These are phyloP conservation scores for Andrena fulva DNA, from an alignment of 2,888 invertebrate genomes.

Conservation along the genomic window DNA sequence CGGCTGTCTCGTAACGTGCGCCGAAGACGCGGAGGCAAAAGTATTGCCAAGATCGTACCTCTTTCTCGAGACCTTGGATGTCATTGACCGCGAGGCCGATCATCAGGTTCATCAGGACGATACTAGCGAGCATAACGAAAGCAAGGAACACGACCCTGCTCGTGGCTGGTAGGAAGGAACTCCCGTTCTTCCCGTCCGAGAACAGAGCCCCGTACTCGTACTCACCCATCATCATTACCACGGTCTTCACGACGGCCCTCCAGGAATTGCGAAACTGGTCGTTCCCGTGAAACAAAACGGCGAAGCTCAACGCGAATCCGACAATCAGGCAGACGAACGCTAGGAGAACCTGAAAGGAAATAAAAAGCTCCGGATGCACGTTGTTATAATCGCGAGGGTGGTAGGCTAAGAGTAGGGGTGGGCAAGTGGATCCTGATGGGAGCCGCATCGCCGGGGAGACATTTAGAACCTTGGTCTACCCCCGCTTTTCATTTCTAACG, in stretches of 20 bases:
- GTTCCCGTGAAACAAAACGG: conserved; percentile 85
- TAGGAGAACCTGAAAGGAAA: conserved; percentile 84
- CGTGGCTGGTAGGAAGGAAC: conserved; percentile 74
- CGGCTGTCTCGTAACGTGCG: neutral
- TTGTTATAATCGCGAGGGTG: conserved; percentile 71
- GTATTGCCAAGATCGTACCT: conserved; percentile 57
- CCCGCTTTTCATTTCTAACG: conserved; percentile 63
- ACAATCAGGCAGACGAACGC: conserved; percentile 86
- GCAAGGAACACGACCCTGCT: conserved; percentile 85
- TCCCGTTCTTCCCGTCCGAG: conserved; percentile 53
- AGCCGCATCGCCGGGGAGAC: conserved; percentile 53
- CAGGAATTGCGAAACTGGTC: conserved; percentile 80
- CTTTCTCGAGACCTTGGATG: conserved; percentile 83
- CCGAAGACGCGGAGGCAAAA: neutral
- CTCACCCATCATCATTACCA: conserved; percentile 88
- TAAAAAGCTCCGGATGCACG: conserved; percentile 73
- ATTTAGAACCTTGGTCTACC: conserved; percentile 49
- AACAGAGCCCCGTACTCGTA: conserved; percentile 85
- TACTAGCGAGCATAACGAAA: conserved; percentile 86
- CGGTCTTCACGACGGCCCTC: conserved; percentile 84
- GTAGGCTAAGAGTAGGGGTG: conserved; percentile 45
- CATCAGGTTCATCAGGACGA: conserved; percentile 87
- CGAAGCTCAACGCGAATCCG: conserved; percentile 87
- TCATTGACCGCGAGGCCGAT: conserved; percentile 87
- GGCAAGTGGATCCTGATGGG: conserved; percentile 61